Percentiles rank a stretch among this genome's conserved stretches.
phyloP scores from a whole-genome alignment of 2,113 vertebrate genomes.

The Amblyopsis rosae region DNA sequence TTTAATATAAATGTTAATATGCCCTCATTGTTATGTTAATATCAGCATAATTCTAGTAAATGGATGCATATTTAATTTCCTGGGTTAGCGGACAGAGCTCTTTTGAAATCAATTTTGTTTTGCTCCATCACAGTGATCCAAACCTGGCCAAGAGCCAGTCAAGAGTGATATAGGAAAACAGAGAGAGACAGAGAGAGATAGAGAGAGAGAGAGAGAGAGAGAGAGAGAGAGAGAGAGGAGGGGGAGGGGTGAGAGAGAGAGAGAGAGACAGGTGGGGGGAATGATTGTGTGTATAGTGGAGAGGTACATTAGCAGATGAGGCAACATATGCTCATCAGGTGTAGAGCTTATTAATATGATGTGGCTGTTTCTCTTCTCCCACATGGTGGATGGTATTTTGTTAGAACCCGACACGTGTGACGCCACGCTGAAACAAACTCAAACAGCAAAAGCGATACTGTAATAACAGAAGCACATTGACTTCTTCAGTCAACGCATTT shows the following conservation, averaged over 20 bases:
- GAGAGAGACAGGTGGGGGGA: neutral
- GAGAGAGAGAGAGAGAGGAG: neutral
- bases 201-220: neutral
- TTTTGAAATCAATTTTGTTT: slow-evolving; percentile 74
- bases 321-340: slow-evolving; percentile 27
- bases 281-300: slow-evolving; percentile 12
- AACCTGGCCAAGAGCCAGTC: slow-evolving; percentile 58
- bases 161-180: slow-evolving; percentile 26
- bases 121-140: slow-evolving; percentile 52
- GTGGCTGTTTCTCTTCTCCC: neutral
- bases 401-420: no score
- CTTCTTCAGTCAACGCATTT: neutral
- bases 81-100: slow-evolving; percentile 48
- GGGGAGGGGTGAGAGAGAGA: neutral
- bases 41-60: slow-evolving; percentile 57
- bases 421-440: no score
- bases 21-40: slow-evolving; percentile 59
- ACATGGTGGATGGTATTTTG: neutral
- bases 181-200: neutral
- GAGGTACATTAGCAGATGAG: slow-evolving; percentile 47
- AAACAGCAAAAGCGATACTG: no score
- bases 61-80: slow-evolving; percentile 62
- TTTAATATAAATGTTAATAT: slow-evolving; percentile 59
- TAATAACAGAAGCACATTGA: neutral
- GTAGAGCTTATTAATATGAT: neutral